phyloP scores from a whole-genome alignment of 2,797 vertebrate genomes.

The Muscicapa striata region DNA sequence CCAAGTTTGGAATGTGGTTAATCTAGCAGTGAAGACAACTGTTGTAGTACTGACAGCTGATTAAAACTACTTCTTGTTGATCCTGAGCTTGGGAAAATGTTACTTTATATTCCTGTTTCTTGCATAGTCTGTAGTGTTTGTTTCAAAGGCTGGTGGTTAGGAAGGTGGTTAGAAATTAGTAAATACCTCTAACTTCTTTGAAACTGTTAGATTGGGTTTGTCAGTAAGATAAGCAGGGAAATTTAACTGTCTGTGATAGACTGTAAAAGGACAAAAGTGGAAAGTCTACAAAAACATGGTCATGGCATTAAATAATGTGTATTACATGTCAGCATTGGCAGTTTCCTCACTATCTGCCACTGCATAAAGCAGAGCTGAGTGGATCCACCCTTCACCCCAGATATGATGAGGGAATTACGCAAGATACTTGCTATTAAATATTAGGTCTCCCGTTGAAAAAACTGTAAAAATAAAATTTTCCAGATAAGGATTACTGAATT shows the following conservation, averaged over 20 bases:
- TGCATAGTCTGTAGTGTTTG: not conserved
- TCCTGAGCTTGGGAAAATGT: not conserved
- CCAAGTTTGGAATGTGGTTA: not conserved
- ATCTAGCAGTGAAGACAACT: not conserved
- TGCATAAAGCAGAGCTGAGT: not conserved
- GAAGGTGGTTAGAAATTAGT: not conserved
- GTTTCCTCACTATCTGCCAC: not conserved
- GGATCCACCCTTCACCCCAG: not conserved
- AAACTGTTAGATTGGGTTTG: not conserved
- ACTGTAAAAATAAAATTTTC: not conserved
- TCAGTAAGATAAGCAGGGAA: not conserved
- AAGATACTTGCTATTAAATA: not conserved
- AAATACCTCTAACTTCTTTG: not conserved
- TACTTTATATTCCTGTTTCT: not conserved
- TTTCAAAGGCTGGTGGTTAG: not conserved
- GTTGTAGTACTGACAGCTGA: not conserved
- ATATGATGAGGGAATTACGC: not conserved
- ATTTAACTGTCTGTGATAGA: not conserved
- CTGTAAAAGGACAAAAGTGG: not conserved
- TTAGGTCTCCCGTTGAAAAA: not conserved
- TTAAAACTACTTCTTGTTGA: not conserved
- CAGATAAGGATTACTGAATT: not conserved
- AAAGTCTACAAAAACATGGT: not conserved
- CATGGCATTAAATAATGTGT: not conserved
- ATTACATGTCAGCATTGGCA: not conserved